Evolutionary conservation across 2,113 vertebrate species (phyloP), one percentile per base, ranked within the genome.

Genomic region (Stictonetta naevosa): DNA sequence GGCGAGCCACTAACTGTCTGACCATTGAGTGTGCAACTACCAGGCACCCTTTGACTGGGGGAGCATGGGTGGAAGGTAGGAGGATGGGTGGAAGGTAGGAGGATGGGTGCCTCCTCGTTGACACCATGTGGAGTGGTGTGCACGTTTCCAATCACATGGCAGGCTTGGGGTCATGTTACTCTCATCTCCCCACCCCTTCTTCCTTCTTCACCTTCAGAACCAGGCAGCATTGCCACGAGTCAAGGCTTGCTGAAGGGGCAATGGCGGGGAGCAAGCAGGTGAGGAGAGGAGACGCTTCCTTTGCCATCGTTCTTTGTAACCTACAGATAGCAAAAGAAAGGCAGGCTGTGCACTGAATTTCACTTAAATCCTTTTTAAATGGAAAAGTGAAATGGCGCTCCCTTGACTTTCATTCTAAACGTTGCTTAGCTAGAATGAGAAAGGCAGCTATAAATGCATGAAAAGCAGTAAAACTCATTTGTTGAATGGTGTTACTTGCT

Each of bases 201-300:
- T 96, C 94, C 96, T 96, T 95, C 95, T 97, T 95, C 95, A 95
- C 93, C 83, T 95, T 94, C 88, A 96, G 94, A 94, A 78, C 59
- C 91, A 91, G 74, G 82, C 93, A 94, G 79, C 95, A 93, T 97
- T 97, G 96, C 95, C 96, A 95, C 95, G 58, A 96, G 95, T 97
- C 95, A 95, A 96, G 82, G 95, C 94, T 94, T 95, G 80, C 88
- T 94, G 94, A 87, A 94, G 96, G 90, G 94, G 81, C 90, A 89
- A 95, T 93, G 95, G 96, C 96, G 50, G 96, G 96, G 84, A 97
- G 96, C 93, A 96, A 92, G 91, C 96, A 96, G 96, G 95, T 96
- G 96, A 97, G 95, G 92, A 91, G 86, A 87, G 77, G 55, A 90
- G 83, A 91, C 66, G 86, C 78, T 95, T 94, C 88, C 90, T 96